Evolutionary conservation across 1,140 invertebrate species (phyloP).

Genomic region (Macrotrachela quadricornifera): DNA sequence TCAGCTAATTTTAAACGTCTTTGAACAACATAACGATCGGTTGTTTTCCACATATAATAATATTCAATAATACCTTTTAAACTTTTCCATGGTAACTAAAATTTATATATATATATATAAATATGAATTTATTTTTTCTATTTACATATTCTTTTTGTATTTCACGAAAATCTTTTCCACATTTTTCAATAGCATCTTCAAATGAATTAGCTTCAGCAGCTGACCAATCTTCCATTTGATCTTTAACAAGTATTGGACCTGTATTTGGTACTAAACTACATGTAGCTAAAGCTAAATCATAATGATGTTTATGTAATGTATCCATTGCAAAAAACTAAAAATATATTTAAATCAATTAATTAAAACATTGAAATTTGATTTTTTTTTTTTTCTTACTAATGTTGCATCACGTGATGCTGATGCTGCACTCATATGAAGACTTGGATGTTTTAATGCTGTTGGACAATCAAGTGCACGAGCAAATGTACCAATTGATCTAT

Average conservation of each 20-base stretch:
- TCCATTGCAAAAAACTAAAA: constrained; percentile 81
- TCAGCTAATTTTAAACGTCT: constrained; percentile 93
- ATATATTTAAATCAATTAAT: too few species aligned
- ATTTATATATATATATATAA: constrained; percentile 7
- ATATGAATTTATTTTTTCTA: background rate
- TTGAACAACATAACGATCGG: constrained; percentile 85
- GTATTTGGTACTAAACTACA: constrained; percentile 73
- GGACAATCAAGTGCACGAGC: constrained; percentile 91
- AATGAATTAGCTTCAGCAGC: constrained; percentile 95
- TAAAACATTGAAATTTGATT: too few species aligned
- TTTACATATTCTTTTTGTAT: constrained; percentile 70
- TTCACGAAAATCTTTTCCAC: constrained; percentile 97
- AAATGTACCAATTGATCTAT: constrained; percentile 83
- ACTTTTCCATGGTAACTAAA: constrained; percentile 72
- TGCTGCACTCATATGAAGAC: constrained; percentile 91
- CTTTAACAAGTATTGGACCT: constrained; percentile 82
- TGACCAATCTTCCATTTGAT: constrained; percentile 99
- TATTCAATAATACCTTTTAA: constrained; percentile 97
- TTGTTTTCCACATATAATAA: constrained; percentile 99
- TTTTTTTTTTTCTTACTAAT: constrained; percentile 30
- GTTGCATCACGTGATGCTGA: constrained; percentile 94
- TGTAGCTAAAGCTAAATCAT: constrained; percentile 71
- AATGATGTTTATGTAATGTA: constrained; percentile 69
- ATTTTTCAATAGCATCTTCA: constrained; percentile 91
- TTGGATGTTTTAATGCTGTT: constrained; percentile 88